These are phyloP conservation scores for Drosophila pegasa DNA, from an alignment of 2,888 invertebrate species.

Conservation along the genomic window DNA sequence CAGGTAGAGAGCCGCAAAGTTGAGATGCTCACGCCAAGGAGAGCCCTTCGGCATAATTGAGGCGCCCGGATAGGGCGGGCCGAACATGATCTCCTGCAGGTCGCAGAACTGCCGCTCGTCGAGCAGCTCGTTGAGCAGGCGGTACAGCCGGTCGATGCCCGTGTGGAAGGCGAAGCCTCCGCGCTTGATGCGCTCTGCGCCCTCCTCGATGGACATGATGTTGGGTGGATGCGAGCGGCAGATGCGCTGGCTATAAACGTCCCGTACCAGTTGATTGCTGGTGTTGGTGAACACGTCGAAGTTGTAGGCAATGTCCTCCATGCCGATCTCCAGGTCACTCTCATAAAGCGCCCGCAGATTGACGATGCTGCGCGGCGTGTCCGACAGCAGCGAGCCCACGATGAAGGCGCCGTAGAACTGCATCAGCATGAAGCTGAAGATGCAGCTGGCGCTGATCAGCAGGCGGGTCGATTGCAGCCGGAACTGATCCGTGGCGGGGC, in stretches of 20 bases:
- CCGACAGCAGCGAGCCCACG: constrained; percentile 81
- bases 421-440: constrained; percentile 81
- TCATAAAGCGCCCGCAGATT: constrained; percentile 73
- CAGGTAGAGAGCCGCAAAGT: constrained; percentile 66
- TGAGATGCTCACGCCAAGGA: constrained; percentile 76
- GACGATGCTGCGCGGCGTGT: constrained; percentile 75
- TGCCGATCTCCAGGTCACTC: constrained; percentile 80
- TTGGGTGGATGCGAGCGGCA: constrained; percentile 64
- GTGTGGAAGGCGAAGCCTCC: constrained; percentile 83
- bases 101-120: constrained; percentile 78
- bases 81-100: constrained; percentile 79
- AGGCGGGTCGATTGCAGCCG: constrained; percentile 75
- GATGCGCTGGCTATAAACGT: constrained; percentile 74
- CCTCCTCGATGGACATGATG: constrained; percentile 71
- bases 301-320: constrained; percentile 82
- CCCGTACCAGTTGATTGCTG: constrained; percentile 64
- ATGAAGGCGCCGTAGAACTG: constrained; percentile 84
- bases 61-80: constrained; percentile 55
- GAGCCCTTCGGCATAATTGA: constrained; percentile 65
- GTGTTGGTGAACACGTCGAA: constrained; percentile 73
- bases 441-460: constrained; percentile 70
- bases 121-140: constrained; percentile 64
- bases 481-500: constrained; percentile 75
- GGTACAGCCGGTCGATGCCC: constrained; percentile 75
- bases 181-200: constrained; percentile 66